These are phyloP conservation scores for Acridotheres tristis DNA, from an alignment of 2,797 vertebrate species.

Conservation along the genomic window DNA sequence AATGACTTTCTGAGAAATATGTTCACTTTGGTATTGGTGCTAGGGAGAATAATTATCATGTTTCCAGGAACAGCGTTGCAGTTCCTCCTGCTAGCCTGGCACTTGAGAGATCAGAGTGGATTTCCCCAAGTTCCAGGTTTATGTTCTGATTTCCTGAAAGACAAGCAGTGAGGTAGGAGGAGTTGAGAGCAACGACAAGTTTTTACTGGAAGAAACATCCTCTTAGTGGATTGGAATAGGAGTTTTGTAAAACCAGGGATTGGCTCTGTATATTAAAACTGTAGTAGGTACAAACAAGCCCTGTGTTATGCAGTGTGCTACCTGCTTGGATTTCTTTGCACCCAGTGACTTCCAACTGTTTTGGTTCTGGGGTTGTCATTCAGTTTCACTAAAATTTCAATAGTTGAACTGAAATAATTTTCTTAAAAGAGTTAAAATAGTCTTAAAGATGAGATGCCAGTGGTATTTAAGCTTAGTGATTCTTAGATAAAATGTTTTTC, in stretches of 20 bases:
- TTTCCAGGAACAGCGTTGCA: rapidly evolving
- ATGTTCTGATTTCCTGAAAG: neutral
- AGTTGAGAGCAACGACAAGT: neutral
- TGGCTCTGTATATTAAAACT: neutral
- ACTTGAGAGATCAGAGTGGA: neutral
- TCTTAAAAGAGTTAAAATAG: neutral
- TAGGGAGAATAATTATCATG: neutral
- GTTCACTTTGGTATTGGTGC: neutral
- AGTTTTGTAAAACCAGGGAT: neutral
- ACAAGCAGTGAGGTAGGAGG: neutral
- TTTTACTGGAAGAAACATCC: neutral
- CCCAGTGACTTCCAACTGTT: neutral
- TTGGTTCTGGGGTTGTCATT: neutral
- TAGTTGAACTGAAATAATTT: neutral
- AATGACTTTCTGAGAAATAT: neutral
- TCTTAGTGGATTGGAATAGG: neutral
- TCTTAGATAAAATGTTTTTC: neutral
- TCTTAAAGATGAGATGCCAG: neutral
- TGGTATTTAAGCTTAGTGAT: neutral
- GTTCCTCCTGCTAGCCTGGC: neutral
- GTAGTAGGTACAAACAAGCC: neutral
- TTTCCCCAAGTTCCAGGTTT: neutral
- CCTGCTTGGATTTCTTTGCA: neutral
- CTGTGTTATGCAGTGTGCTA: rapidly evolving
- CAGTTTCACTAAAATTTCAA: neutral